Base-by-base conservation (phyloP, 2,888 invertebrate species). In the Oithona nana region DNA sequence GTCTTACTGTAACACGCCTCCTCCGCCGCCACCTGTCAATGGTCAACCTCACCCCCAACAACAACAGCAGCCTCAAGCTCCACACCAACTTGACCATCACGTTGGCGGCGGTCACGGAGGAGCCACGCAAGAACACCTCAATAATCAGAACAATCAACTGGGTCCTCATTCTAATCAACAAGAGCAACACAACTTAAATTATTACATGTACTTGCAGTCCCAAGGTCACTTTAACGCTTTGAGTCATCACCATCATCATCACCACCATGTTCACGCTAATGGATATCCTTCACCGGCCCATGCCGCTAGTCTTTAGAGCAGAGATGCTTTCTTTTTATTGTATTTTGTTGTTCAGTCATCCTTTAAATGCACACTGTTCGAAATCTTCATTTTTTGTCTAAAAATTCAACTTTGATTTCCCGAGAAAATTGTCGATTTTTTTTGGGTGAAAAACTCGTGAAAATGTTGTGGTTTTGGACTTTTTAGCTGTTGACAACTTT, bases 201-300 rank as follows among this genome's bases (percentile, higher is more conserved):
- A 67, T 61, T 66, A 66, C 64, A 66, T 66, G 65, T 66, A 66
- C 62, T 64, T 67, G 26, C 67, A 65, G 56, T 65, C 65, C 57
- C 56, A 50, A 16, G 39, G 39, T 11, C 39, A 39, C 6, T n/a
- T n/a, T n/a, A n/a, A n/a, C n/a, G 39, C 16, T 6, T 39, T 39
- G 39, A 16, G 39, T 16, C 39, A 39, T 39, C 39, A 39, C 39
- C 39, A 39, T 39, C 39, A 39, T 39, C 39, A 39, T 39, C 39
- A 39, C 16, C 39, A 39, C 16, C 39, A 39, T 39, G 39, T 6
- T 16, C 39, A 39, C 16, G 39, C 39, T 39, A 6, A 39, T 39
- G 8, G 8, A 11, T 6, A 6, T 16, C 39, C 39, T 11, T 39
- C 39, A 11, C 39, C 39, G 16, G 39, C 39, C 16, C 39, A 39